These are phyloP conservation scores for Gortyna flavago DNA, from an alignment of 2,888 invertebrate genomes.

Conservation along the genomic window DNA sequence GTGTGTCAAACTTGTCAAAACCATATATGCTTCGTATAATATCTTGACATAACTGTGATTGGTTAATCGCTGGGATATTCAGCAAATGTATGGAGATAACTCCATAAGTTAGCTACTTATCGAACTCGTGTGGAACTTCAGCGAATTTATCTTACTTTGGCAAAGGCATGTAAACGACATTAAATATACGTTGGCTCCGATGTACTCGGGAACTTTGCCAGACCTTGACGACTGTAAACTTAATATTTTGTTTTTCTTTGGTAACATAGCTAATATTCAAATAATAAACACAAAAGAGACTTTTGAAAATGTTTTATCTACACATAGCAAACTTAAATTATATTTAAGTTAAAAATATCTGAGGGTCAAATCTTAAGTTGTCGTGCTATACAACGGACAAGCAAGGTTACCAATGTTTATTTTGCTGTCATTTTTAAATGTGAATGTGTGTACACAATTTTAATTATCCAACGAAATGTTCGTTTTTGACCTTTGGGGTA, in stretches of 20 bases:
- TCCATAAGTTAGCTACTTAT: slow-evolving; percentile 71
- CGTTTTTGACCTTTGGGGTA: slow-evolving; percentile 61
- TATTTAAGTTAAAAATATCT: background rate
- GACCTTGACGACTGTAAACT: slow-evolving; percentile 47
- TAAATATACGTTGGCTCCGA: slow-evolving; percentile 59
- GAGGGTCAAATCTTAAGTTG: slow-evolving; percentile 55
- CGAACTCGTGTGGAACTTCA: slow-evolving; percentile 69
- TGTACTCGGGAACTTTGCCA: slow-evolving; percentile 55
- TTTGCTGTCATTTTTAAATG: slow-evolving; percentile 74
- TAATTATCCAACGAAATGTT: slow-evolving; percentile 74
- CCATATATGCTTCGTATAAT: slow-evolving; percentile 58
- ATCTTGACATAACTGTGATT: slow-evolving; percentile 61
- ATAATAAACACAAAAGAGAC: slow-evolving; percentile 11
- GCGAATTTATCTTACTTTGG: slow-evolving; percentile 71
- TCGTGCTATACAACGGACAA: slow-evolving; percentile 67
- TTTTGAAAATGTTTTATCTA: background rate
- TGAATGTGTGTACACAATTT: slow-evolving; percentile 73
- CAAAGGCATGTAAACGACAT: slow-evolving; percentile 68
- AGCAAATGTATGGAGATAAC: slow-evolving; percentile 70
- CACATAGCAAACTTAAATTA: background rate
- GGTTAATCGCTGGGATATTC: slow-evolving; percentile 68
- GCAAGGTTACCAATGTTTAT: slow-evolving; percentile 73
- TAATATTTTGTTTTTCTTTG: slow-evolving; percentile 44
- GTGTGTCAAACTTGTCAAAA: slow-evolving; percentile 62
- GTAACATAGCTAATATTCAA: slow-evolving; percentile 32